Conservation (phyloP, 1,140 invertebrate species). For the Camponotus vicinus region DNA sequence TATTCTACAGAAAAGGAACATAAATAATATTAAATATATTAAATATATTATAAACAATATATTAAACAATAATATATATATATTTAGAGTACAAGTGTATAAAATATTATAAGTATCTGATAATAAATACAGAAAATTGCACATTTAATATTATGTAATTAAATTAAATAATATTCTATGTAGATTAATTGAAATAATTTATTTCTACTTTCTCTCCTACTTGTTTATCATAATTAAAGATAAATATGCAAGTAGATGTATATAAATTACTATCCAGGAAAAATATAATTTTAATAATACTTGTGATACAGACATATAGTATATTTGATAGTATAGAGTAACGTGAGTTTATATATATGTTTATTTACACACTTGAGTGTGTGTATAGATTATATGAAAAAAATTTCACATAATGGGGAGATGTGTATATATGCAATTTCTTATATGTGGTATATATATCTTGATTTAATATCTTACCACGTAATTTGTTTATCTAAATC, state of each 20-base stretch:
- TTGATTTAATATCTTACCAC: slow-evolving; percentile 42
- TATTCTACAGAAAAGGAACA: background rate
- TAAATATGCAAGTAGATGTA: background rate
- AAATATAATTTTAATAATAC: background rate
- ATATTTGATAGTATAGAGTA: background rate
- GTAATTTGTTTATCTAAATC: slow-evolving; percentile 31
- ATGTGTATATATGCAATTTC: background rate
- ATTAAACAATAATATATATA: background rate
- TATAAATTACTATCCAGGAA: background rate
- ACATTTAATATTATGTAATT: background rate
- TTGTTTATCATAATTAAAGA: background rate
- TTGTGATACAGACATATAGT: background rate
- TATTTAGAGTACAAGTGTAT: background rate
- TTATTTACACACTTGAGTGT: background rate
- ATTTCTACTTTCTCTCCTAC: background rate
- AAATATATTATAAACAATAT: background rate
- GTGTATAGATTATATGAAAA: background rate
- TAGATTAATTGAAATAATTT: background rate
- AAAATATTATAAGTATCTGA: background rate
- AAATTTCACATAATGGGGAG: background rate
- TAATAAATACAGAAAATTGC: background rate
- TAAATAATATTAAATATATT: background rate
- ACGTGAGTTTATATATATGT: background rate
- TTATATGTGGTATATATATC: background rate
- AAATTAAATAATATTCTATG: background rate